A percentile compares a stretch with the other conserved stretches of the same genome.
These are phyloP conservation scores for Drosophila santomea DNA, from an alignment of 1,140 invertebrate genomes.

Conservation along the genomic window DNA sequence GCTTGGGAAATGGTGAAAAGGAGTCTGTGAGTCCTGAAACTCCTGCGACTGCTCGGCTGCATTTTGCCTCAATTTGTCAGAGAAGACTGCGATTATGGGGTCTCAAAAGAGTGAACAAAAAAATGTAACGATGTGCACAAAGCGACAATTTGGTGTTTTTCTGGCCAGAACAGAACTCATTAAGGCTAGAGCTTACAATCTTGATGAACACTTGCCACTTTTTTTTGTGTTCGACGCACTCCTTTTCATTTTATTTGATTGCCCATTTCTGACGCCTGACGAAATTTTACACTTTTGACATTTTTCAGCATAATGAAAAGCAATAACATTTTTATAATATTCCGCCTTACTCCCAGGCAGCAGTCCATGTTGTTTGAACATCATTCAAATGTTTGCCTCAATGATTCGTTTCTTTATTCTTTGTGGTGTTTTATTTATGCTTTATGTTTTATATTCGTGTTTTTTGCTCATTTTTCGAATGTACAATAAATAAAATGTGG, in stretches of 20 bases:
- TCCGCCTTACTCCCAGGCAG: neutral
- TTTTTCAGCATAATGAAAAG: slow-evolving; percentile 58
- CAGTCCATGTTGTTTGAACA: slow-evolving; percentile 28
- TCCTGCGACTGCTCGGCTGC: slow-evolving; percentile 14
- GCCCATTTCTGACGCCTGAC: neutral
- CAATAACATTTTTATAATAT: slow-evolving; percentile 71
- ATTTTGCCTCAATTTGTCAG: slow-evolving; percentile 49
- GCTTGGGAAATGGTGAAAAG: slow-evolving; percentile 2
- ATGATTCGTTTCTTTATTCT: slow-evolving; percentile 52
- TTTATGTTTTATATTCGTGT: neutral
- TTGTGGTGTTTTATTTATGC: slow-evolving; percentile 22
- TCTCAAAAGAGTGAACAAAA: neutral
- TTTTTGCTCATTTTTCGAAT: slow-evolving; percentile 21
- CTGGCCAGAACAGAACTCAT: slow-evolving; percentile 9
- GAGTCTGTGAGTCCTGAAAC: neutral
- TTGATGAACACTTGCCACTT: neutral
- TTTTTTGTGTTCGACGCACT: neutral
- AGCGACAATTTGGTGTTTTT: neutral
- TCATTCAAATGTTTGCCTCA: slow-evolving; percentile 66
- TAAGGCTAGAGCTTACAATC: neutral
- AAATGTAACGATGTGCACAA: neutral
- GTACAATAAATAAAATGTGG: slow-evolving; percentile 25
- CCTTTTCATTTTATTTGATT: neutral
- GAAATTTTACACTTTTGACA: slow-evolving; percentile 33
- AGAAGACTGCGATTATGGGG: slow-evolving; percentile 22